Evolutionary conservation across 2,113 vertebrate genomes (phyloP), one percentile per base, ranked within the genome.

Genomic region (Tautogolabrus adspersus): DNA sequence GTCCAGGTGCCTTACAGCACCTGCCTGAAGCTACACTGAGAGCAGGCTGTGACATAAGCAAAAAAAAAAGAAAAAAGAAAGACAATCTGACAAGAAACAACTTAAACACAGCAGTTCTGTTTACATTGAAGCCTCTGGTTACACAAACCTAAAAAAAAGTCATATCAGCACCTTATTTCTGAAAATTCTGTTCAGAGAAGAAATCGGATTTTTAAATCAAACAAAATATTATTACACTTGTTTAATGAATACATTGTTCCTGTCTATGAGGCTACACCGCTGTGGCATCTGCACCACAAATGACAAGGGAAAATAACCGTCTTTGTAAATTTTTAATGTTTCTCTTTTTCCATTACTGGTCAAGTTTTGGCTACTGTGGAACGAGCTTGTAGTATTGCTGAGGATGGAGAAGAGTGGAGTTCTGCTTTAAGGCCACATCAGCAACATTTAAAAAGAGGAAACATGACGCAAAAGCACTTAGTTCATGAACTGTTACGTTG

Each of bases 261-360:
- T 1, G 12, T 55, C 61, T 19, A 19, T 46, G 37, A 52, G 22
- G 57, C 58, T 44, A 18, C 18, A 60, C 40, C 23, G 11, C 5
- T 0, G 26, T 11, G n/a, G 4, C 5, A 52, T 54, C 21, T 42
- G 8, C n/a, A 6, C 19, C 10, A 40, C 15, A 11, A 23, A 65
- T 40, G 4, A 63, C 16, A 8, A 49, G 47, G 15, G 10, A 63
- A 56, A 66, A 58, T 38, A 2, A 15, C 6, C 10, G 2, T 52
- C 11, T 54, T 26, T 69, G 34, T 61, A 2, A 62, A 44, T 21
- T n/a, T n/a, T n/a, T 47, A 15, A 3, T 3, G 30, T 1, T 34
- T 34, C 10, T 42, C n/a, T n/a, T n/a, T n/a, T n/a, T 26, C 15
- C 12, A 56, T 67, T 67, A 79, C 3, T 73, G 71, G 54, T 72